Conservation (phyloP, 2,113 vertebrate species). For the Synodontis membranacea region DNA sequence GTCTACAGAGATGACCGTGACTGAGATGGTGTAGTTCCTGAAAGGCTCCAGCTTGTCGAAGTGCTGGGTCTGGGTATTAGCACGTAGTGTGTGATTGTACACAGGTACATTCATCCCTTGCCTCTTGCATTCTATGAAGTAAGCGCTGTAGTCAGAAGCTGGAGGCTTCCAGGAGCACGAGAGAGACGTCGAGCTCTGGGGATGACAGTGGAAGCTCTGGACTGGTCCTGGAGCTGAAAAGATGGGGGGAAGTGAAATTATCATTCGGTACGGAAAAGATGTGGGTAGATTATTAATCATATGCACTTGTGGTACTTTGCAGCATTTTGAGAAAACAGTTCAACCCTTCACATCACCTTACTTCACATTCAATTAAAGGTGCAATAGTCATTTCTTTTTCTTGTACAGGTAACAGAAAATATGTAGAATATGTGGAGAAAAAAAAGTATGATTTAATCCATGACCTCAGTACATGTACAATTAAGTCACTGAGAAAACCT, state of each 20-base stretch:
- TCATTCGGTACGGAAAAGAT: background rate
- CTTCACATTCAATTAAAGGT: background rate
- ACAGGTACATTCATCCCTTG: slow-evolving; percentile 75
- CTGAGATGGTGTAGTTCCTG: slow-evolving; percentile 79
- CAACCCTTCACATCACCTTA: background rate
- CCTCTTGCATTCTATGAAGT: slow-evolving; percentile 79
- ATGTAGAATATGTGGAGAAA: background rate
- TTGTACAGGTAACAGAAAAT: background rate
- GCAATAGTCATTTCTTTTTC: background rate
- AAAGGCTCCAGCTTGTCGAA: slow-evolving; percentile 84
- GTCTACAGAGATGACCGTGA: slow-evolving; percentile 80
- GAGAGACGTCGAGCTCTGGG: slow-evolving; percentile 86
- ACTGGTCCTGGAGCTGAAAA: slow-evolving; percentile 78
- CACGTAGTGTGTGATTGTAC: slow-evolving; percentile 77
- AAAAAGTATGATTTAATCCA: background rate
- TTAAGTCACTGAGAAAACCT: background rate
- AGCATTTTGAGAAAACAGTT: background rate
- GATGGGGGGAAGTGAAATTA: background rate
- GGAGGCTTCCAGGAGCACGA: slow-evolving; percentile 89
- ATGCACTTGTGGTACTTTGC: background rate
- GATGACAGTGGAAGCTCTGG: slow-evolving; percentile 85
- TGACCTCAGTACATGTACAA: background rate
- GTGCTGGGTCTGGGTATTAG: slow-evolving; percentile 72
- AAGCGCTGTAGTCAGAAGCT: slow-evolving; percentile 83
- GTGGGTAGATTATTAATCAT: background rate